Percentiles rank a stretch among this genome's conserved stretches.
Evolutionary conservation across 2,888 invertebrate genomes (phyloP).

Genomic region (Acrobasis repandana): DNA sequence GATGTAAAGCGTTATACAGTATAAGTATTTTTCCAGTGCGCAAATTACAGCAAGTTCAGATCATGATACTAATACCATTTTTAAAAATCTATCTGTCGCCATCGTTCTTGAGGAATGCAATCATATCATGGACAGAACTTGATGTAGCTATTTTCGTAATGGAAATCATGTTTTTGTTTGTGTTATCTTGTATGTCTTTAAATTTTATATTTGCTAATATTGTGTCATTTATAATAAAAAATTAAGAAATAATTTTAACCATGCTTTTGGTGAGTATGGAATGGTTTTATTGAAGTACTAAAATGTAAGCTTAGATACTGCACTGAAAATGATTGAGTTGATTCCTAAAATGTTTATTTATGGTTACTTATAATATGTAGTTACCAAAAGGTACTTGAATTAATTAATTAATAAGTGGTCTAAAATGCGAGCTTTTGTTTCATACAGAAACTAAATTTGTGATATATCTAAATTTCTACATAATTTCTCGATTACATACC

Average conservation of each 20-base stretch:
- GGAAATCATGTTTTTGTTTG: too few relatives aligned
- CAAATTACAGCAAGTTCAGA: too few relatives aligned
- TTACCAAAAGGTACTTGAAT: background rate
- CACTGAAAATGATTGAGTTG: constrained; percentile 1
- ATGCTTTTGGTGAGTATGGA: constrained; percentile 4
- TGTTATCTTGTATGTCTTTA: too few relatives aligned
- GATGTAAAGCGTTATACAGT: background rate
- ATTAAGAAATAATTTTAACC: background rate
- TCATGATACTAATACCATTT: too few relatives aligned
- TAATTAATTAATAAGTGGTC: background rate
- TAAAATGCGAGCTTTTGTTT: background rate
- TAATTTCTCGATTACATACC: constrained; percentile 46
- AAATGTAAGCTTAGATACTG: constrained; percentile 1
- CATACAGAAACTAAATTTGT: background rate
- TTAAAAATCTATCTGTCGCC: too few relatives aligned
- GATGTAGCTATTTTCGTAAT: too few relatives aligned
- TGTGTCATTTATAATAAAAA: background rate
- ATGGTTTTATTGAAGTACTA: constrained; percentile 2
- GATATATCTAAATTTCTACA: background rate
- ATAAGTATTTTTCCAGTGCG: too few relatives aligned
- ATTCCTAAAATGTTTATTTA: background rate
- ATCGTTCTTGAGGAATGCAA: too few relatives aligned
- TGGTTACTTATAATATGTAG: background rate
- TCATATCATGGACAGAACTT: too few relatives aligned
- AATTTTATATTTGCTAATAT: background rate